These are phyloP conservation scores for Bombus confusus DNA, from an alignment of 1,140 invertebrate genomes.

Conservation along the genomic window DNA sequence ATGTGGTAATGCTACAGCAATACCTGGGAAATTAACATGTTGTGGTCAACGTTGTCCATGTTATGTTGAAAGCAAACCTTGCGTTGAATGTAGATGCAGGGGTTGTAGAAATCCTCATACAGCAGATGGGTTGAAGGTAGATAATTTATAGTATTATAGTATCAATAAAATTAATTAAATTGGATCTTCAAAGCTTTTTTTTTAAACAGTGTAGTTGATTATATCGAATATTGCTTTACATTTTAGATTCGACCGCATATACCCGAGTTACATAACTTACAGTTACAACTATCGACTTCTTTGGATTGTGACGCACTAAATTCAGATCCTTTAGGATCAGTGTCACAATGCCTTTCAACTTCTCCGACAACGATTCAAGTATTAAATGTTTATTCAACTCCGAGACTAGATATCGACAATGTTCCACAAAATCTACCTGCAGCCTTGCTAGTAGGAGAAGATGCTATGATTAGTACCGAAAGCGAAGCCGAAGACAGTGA, in stretches of 20 bases:
- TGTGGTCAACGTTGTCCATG: slow-evolving; percentile 96
- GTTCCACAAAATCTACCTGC: slow-evolving; percentile 81
- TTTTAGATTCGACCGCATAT: slow-evolving; percentile 86
- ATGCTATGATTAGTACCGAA: slow-evolving; percentile 80
- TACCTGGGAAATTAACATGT: slow-evolving; percentile 94
- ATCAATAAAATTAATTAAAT: background rate
- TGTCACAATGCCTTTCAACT: slow-evolving; percentile 78
- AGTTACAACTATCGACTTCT: slow-evolving; percentile 78
- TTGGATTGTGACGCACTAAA: slow-evolving; percentile 77
- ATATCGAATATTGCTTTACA: slow-evolving; percentile 20
- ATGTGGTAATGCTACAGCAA: slow-evolving; percentile 94
- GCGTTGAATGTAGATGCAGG: slow-evolving; percentile 93
- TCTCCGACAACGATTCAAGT: slow-evolving; percentile 82
- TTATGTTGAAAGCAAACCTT: slow-evolving; percentile 93
- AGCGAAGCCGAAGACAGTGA: slow-evolving; percentile 82
- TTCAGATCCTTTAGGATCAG: slow-evolving; percentile 76
- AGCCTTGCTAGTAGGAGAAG: slow-evolving; percentile 81
- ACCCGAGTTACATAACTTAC: slow-evolving; percentile 84
- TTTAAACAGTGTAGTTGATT: background rate
- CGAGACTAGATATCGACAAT: slow-evolving; percentile 80
- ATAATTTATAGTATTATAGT: background rate
- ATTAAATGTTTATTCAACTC: slow-evolving; percentile 80
- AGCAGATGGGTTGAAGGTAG: slow-evolving; percentile 90
- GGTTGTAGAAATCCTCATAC: slow-evolving; percentile 95
- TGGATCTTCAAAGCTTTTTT: background rate